Evolutionary conservation across 2,113 vertebrate species (phyloP).

Genomic region (Gymnobelideus leadbeateri): DNA sequence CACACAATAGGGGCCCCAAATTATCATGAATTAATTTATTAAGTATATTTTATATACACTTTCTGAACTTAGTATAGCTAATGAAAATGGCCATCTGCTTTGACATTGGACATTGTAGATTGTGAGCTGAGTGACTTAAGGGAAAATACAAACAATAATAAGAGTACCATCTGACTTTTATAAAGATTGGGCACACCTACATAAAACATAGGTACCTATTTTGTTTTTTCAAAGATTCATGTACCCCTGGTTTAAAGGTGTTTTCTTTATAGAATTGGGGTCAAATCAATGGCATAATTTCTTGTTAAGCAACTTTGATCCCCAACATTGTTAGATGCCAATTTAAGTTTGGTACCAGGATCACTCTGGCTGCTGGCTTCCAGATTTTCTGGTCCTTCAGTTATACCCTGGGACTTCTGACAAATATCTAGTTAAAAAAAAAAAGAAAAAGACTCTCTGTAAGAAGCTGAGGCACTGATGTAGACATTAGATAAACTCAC

Average conservation of each 20-base stretch:
- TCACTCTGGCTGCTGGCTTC: conserved; percentile 72
- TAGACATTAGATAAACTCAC: conserved; percentile 78
- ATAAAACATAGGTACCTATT: conserved; percentile 41
- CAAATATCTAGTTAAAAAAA: conserved; percentile 63
- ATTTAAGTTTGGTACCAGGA: conserved; percentile 78
- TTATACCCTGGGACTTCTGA: conserved; percentile 75
- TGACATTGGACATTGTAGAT: conserved; percentile 4
- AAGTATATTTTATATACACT: conserved; percentile 3
- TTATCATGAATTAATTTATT: background rate
- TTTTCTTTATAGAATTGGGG: conserved; percentile 74
- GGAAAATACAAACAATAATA: conserved; percentile 42
- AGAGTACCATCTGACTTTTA: conserved; percentile 11
- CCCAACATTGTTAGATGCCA: conserved; percentile 82
- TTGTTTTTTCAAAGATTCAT: conserved; percentile 37
- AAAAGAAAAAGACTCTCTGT: conserved; percentile 39
- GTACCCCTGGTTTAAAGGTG: conserved; percentile 60
- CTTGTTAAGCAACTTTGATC: conserved; percentile 77
- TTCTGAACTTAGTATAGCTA: conserved; percentile 37
- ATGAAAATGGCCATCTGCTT: conserved; percentile 9
- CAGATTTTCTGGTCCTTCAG: conserved; percentile 71
- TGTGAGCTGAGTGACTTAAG: conserved; percentile 26
- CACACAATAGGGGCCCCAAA: conserved; percentile 6
- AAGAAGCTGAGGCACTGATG: conserved; percentile 68
- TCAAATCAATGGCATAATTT: conserved; percentile 75
- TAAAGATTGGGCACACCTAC: conserved; percentile 27